These are phyloP conservation scores for Clarias magur DNA, from an alignment of 2,113 vertebrate genomes.

Conservation along the genomic window DNA sequence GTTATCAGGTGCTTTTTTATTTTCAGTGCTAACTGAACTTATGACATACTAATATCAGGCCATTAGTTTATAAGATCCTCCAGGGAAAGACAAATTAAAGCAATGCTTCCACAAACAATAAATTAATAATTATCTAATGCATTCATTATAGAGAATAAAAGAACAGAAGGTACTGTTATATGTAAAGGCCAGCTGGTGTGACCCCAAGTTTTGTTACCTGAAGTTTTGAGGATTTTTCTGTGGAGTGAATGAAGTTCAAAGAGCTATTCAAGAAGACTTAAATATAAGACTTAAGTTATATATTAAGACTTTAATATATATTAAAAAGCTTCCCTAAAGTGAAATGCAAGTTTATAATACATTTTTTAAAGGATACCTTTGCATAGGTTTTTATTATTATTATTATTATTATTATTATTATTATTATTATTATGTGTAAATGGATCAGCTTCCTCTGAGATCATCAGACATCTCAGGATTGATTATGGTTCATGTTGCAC, in stretches of 20 bases:
- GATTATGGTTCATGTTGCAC: not conserved
- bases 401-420: not conserved
- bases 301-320: no score
- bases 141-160: not conserved
- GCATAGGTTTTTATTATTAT: not conserved
- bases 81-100: not conserved
- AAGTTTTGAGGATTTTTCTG: not conserved
- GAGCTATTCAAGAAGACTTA: no score
- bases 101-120: not conserved
- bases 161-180: not conserved
- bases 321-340: not conserved
- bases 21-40: not conserved
- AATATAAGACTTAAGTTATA: no score
- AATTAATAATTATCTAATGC: not conserved
- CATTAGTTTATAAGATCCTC: not conserved
- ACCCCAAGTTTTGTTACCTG: not conserved
- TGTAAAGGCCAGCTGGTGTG: not conserved
- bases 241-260: no score
- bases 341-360: not conserved
- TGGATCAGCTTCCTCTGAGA: not conserved
- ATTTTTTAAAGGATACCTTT: not conserved
- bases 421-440: not conserved
- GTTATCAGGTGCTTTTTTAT: not conserved
- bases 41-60: no score
- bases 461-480: not conserved